phyloP scores from a whole-genome alignment of 2,797 vertebrate genomes.

The Hylomyscus alleni region DNA sequence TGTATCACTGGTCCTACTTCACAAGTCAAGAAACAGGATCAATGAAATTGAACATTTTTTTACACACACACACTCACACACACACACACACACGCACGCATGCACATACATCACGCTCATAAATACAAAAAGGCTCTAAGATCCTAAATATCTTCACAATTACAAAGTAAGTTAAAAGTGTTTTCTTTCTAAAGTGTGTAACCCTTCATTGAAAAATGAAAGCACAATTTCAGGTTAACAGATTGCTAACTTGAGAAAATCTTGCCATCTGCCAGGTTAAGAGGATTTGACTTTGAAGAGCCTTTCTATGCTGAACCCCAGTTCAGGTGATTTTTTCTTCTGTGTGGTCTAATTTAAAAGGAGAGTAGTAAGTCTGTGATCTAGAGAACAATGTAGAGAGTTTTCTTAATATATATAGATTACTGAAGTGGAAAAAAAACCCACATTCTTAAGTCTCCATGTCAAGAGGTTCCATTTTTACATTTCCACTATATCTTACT shows the following conservation, averaged over 20 bases:
- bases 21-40: neutral
- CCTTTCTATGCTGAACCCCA: neutral
- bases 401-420: neutral
- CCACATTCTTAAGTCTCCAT: neutral
- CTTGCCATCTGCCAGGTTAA: neutral
- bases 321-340: neutral
- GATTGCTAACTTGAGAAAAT: neutral
- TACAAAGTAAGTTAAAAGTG: neutral
- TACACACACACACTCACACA: neutral
- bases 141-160: neutral
- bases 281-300: neutral
- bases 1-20: neutral
- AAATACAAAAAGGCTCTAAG: neutral
- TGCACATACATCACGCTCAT: neutral
- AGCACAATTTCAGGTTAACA: neutral
- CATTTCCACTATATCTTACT: neutral
- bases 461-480: neutral
- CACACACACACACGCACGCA: neutral
- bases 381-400: neutral
- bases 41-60: conserved; percentile 27
- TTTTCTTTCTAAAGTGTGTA: neutral
- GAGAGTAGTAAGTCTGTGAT: neutral
- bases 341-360: conserved; percentile 11
- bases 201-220: neutral
- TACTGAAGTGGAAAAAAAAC: neutral